A percentile compares a stretch with the other conserved stretches of the same genome.
phyloP scores from a whole-genome alignment of 1,140 invertebrate species.

The Arctopsyche grandis region DNA sequence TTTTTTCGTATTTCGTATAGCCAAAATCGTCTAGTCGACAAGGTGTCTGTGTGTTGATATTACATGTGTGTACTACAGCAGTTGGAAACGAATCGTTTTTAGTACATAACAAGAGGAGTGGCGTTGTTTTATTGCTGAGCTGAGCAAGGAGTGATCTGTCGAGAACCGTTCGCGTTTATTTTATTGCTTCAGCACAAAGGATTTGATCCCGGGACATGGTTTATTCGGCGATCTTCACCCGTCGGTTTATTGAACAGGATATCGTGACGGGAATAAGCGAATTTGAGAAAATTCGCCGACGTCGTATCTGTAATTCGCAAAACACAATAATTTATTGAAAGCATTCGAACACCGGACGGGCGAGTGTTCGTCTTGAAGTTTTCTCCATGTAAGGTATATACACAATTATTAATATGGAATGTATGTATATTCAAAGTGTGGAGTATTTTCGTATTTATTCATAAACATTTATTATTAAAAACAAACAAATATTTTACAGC shows the following conservation, averaged over 20 bases:
- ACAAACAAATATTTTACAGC: too few relatives aligned
- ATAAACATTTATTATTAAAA: too few relatives aligned
- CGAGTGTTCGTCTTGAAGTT: too few relatives aligned
- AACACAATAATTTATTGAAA: background rate
- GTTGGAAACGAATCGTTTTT: constrained; percentile 4
- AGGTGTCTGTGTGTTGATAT: too few relatives aligned
- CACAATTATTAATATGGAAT: too few relatives aligned
- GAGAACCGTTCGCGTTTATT: constrained; percentile 27
- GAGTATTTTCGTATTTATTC: too few relatives aligned
- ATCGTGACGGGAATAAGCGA: constrained; percentile 11
- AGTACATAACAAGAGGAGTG: constrained; percentile 20
- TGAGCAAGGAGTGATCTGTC: constrained; percentile 22
- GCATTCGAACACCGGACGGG: too few relatives aligned
- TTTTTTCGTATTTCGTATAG: background rate
- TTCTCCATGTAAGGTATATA: too few relatives aligned
- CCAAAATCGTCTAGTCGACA: constrained; percentile 13
- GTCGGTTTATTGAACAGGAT: constrained; percentile 15
- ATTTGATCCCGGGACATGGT: constrained; percentile 26
- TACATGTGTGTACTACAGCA: too few relatives aligned
- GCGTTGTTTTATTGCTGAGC: constrained; percentile 22
- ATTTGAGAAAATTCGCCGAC: background rate
- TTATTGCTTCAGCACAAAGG: constrained; percentile 24
- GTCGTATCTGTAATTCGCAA: background rate
- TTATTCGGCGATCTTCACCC: constrained; percentile 21
- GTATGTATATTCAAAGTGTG: too few relatives aligned